A percentile compares a stretch with the other conserved stretches of the same genome.
Conservation (phyloP, 2,888 invertebrate species). For the Chesias legatella region DNA sequence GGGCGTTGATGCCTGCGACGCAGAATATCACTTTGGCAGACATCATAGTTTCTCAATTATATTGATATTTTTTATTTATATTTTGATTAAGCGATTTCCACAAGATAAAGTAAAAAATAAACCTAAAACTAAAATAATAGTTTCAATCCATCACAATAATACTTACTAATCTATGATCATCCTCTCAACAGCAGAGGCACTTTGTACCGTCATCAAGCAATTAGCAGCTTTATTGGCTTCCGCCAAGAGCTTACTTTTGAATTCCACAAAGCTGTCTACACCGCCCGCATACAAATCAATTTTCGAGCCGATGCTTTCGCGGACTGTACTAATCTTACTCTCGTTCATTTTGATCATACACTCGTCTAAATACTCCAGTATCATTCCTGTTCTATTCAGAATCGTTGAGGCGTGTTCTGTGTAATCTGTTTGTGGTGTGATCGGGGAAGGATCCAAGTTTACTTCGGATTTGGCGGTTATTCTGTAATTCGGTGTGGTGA, state of each 20-base stretch:
- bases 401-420: conserved; percentile 42
- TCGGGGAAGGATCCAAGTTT: conserved; percentile 31
- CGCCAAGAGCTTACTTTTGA: conserved; percentile 43
- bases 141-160: not conserved
- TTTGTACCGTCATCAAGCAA: conserved; percentile 20
- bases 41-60: no score
- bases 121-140: not conserved
- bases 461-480: conserved; percentile 39
- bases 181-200: conserved; percentile 21
- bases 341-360: conserved; percentile 58
- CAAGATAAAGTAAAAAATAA: no score
- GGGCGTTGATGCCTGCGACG: no score
- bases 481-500: conserved; percentile 44
- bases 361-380: conserved; percentile 52
- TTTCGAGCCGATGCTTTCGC: conserved; percentile 40
- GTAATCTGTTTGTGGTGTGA: conserved; percentile 26
- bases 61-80: no score
- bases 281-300: conserved; percentile 56
- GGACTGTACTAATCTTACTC: conserved; percentile 26
- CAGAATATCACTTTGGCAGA: no score
- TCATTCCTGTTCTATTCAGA: conserved; percentile 41
- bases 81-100: no score
- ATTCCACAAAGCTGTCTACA: conserved; percentile 37
- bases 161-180: conserved; percentile 34
- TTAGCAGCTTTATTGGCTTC: conserved; percentile 40